Percentiles rank a stretch among this genome's conserved stretches.
These are phyloP conservation scores for Torymus auratus DNA, from an alignment of 2,888 invertebrate genomes.

Conservation along the genomic window DNA sequence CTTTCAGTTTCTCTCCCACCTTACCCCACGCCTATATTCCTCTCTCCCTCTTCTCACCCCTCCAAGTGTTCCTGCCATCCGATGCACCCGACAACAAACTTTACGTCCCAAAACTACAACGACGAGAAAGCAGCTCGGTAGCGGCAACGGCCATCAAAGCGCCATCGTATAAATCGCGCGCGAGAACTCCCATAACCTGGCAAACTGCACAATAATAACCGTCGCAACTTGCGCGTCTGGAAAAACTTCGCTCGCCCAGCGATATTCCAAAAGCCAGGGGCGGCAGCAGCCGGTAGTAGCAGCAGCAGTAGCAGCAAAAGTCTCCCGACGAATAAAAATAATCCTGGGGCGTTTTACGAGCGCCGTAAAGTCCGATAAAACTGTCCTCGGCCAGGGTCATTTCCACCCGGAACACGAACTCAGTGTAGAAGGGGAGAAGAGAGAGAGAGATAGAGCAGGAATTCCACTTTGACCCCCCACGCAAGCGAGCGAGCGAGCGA, in stretches of 20 bases:
- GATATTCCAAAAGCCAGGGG: too few relatives aligned
- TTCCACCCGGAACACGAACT: slow-evolving; percentile 51
- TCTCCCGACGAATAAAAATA: slow-evolving; percentile 35
- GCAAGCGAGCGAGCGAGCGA: background rate
- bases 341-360: slow-evolving; percentile 37
- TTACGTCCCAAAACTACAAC: background rate
- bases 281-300: too few relatives aligned
- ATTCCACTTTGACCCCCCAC: slow-evolving; percentile 5
- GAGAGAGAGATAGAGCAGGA: background rate
- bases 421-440: background rate
- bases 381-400: slow-evolving; percentile 32
- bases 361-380: slow-evolving; percentile 50
- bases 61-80: background rate
- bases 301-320: too few relatives aligned
- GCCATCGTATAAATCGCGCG: slow-evolving; percentile 4
- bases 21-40: too few relatives aligned
- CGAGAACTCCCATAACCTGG: background rate
- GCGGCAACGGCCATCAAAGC: background rate
- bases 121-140: background rate
- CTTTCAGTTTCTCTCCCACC: too few relatives aligned
- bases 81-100: slow-evolving; percentile 12
- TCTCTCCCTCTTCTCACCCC: too few relatives aligned
- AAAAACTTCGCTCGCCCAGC: too few relatives aligned
- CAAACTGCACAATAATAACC: slow-evolving; percentile 33
- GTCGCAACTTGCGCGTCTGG: too few relatives aligned